Conservation (phyloP, 2,888 invertebrate species). For the Lypha dubia region DNA sequence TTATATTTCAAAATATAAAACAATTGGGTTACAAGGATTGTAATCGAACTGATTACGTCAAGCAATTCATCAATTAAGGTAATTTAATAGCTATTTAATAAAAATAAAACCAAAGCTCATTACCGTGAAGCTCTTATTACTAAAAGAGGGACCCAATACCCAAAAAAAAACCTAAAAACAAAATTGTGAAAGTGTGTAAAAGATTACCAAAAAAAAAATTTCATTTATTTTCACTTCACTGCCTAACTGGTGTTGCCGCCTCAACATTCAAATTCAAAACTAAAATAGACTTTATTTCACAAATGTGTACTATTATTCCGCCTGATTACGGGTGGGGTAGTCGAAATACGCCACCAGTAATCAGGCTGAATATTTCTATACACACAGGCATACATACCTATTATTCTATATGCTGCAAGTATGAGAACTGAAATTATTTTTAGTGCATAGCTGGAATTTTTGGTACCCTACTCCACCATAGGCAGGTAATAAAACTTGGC, state of each 20-base stretch:
- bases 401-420: neutral
- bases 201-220: neutral
- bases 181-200: neutral
- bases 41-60: neutral
- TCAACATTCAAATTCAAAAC: neutral
- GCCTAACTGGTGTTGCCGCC: neutral
- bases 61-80: neutral
- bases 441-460: neutral
- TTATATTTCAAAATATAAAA: neutral
- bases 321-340: no score
- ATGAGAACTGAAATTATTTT: neutral
- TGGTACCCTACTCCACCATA: neutral
- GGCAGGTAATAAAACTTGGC: neutral
- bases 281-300: slow-evolving; percentile 8
- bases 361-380: no score
- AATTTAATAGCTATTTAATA: slow-evolving; percentile 11
- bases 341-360: no score
- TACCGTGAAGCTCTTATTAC: slow-evolving; percentile 19
- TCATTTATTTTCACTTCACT: slow-evolving; percentile 5
- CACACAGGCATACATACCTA: neutral
- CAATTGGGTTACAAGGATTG: neutral
- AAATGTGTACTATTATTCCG: neutral
- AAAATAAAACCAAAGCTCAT: slow-evolving; percentile 3
- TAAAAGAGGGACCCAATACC: neutral
- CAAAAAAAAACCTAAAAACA: neutral